Conservation (phyloP, 2,888 invertebrate species). For the Amblyjoppa fuscipennis region DNA sequence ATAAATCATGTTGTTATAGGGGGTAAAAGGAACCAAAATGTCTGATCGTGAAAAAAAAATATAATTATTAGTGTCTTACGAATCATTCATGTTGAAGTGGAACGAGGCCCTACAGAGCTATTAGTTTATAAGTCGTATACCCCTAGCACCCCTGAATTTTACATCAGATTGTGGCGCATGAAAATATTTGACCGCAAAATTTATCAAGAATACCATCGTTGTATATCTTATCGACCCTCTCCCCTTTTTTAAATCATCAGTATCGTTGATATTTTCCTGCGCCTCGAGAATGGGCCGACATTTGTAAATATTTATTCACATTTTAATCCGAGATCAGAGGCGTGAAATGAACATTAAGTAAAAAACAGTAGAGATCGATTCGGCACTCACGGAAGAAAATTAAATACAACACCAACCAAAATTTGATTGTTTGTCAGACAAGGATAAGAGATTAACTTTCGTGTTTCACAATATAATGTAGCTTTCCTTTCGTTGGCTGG, state of each 20-base stretch:
- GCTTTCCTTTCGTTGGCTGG: not conserved
- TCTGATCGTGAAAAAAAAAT: slow-evolving; percentile 61
- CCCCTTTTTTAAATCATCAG: not conserved
- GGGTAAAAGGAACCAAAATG: slow-evolving; percentile 72
- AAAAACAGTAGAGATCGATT: not conserved
- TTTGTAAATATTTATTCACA: slow-evolving; percentile 74
- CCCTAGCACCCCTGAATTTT: not conserved
- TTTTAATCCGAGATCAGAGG: slow-evolving; percentile 33
- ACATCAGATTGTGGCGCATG: slow-evolving; percentile 65
- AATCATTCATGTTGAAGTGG: slow-evolving; percentile 71
- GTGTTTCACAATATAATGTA: not conserved
- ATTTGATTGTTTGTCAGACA: not conserved
- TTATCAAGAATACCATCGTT: not conserved
- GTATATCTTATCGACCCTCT: not conserved
- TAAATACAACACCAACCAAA: not conserved
- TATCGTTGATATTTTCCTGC: slow-evolving; percentile 71
- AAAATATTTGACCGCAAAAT: slow-evolving; percentile 58
- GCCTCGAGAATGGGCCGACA: slow-evolving; percentile 52
- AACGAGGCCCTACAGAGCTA: slow-evolving; percentile 76
- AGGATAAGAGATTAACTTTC: slow-evolving; percentile 9
- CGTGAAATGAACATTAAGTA: slow-evolving; percentile 11
- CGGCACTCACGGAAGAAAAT: not conserved
- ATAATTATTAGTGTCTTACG: slow-evolving; percentile 72
- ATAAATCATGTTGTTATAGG: slow-evolving; percentile 72
- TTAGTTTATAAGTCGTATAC: slow-evolving; percentile 74